These are phyloP conservation scores for Turritopsis dohrnii DNA, from an alignment of 30 jellyfish, hydroid and myxozoan species.

Conservation along the genomic window DNA sequence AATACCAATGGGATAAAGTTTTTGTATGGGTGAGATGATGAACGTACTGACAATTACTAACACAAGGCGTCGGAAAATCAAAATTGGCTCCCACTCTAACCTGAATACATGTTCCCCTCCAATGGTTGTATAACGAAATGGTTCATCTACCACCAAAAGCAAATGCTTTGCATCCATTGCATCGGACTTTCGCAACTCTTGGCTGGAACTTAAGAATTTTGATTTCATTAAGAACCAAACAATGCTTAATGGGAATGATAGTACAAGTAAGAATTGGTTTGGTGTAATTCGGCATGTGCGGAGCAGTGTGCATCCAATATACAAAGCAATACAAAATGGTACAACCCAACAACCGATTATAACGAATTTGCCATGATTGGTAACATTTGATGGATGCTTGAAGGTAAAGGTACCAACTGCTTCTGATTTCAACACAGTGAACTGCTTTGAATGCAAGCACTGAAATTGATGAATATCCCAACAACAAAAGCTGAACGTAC, in stretches of 20 bases:
- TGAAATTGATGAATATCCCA: background rate
- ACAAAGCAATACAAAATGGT: background rate
- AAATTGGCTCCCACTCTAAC: background rate
- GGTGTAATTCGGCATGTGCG: background rate
- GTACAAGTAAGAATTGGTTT: background rate
- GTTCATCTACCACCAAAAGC: background rate
- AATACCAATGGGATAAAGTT: background rate
- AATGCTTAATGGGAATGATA: background rate
- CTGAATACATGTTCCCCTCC: too few species aligned
- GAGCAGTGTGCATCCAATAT: background rate
- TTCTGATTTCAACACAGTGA: background rate
- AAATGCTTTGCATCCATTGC: background rate
- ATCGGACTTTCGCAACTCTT: background rate
- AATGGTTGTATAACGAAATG: background rate
- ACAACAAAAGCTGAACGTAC: background rate
- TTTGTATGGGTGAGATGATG: background rate
- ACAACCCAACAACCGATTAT: background rate
- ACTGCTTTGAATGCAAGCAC: background rate
- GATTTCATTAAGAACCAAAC: background rate
- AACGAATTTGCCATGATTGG: background rate
- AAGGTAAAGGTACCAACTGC: background rate
- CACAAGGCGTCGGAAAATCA: slow-evolving; percentile 1
- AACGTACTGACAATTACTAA: background rate
- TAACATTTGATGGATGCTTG: background rate
- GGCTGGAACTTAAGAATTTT: background rate